A percentile compares a stretch with the other conserved stretches of the same genome.
Conservation (phyloP, 2,113 vertebrate species). For the Xenopus laevis region DNA sequence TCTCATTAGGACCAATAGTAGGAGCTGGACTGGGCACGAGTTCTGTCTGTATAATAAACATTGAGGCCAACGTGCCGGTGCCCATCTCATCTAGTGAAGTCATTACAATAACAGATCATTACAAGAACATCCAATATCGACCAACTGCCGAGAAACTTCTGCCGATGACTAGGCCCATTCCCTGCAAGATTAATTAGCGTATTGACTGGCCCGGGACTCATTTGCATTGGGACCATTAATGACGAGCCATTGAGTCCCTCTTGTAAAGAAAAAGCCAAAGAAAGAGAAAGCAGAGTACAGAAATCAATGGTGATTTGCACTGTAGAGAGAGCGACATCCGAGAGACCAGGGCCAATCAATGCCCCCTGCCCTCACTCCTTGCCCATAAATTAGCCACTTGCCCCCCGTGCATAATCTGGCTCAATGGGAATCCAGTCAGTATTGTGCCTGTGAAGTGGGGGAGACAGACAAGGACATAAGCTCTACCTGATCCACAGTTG, state of each 20-base stretch:
- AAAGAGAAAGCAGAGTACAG: neutral
- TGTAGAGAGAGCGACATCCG: conserved; percentile 32
- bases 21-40: too few relatives aligned
- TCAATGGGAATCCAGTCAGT: neutral
- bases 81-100: too few relatives aligned
- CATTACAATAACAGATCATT: too few relatives aligned
- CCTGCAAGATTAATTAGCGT: conserved; percentile 40
- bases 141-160: conserved; percentile 25
- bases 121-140: too few relatives aligned
- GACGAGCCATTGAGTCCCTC: conserved; percentile 21
- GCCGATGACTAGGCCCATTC: conserved; percentile 25
- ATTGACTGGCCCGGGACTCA: conserved; percentile 14
- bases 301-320: conserved; percentile 44
- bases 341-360: conserved; percentile 19
- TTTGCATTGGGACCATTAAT: conserved; percentile 38
- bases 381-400: neutral
- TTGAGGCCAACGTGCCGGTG: too few relatives aligned
- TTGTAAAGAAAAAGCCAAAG: conserved; percentile 20
- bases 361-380: neutral
- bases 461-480: conserved; percentile 23
- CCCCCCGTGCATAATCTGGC: neutral
- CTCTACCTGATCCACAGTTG: neutral
- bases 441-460: conserved; percentile 10
- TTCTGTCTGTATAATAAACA: too few relatives aligned
- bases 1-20: too few relatives aligned